Evolutionary conservation across 2,888 invertebrate species (phyloP).

Genomic region (Cephonodes hylas): DNA sequence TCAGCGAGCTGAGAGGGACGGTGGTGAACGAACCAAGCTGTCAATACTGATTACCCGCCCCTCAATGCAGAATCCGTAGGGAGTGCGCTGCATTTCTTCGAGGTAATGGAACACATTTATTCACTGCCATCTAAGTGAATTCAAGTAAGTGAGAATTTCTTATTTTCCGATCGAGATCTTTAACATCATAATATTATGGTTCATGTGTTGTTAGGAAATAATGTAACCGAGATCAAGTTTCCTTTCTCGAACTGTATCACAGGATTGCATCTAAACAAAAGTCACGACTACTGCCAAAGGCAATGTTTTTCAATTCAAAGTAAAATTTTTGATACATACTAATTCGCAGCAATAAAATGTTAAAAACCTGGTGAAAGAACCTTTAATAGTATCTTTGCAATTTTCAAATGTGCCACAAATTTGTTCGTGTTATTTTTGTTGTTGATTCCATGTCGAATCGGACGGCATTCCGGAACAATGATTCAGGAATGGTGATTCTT

Average conservation of each 20-base stretch:
- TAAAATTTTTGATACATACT: no score
- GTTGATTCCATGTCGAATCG: slow-evolving; percentile 12
- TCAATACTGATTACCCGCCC: slow-evolving; percentile 62
- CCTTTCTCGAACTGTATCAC: no score
- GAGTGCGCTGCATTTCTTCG: slow-evolving; percentile 15
- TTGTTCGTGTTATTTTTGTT: slow-evolving; percentile 12
- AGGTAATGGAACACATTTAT: background rate
- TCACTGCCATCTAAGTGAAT: background rate
- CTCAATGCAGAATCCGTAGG: slow-evolving; percentile 36
- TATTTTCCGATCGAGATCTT: no score
- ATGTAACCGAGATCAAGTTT: background rate
- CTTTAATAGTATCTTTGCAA: background rate
- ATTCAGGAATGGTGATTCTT: slow-evolving; percentile 7
- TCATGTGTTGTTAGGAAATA: no score
- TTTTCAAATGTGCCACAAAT: slow-evolving; percentile 17
- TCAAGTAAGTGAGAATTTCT: no score
- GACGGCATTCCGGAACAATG: slow-evolving; percentile 13
- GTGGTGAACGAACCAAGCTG: slow-evolving; percentile 52
- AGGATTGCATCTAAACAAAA: no score
- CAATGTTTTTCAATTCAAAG: no score
- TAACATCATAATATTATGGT: no score
- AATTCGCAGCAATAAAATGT: no score
- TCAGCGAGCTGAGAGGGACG: slow-evolving; percentile 47
- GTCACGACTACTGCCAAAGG: no score
- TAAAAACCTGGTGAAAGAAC: background rate